phyloP scores from a whole-genome alignment of 2,113 vertebrate genomes.

The Scortum barcoo region DNA sequence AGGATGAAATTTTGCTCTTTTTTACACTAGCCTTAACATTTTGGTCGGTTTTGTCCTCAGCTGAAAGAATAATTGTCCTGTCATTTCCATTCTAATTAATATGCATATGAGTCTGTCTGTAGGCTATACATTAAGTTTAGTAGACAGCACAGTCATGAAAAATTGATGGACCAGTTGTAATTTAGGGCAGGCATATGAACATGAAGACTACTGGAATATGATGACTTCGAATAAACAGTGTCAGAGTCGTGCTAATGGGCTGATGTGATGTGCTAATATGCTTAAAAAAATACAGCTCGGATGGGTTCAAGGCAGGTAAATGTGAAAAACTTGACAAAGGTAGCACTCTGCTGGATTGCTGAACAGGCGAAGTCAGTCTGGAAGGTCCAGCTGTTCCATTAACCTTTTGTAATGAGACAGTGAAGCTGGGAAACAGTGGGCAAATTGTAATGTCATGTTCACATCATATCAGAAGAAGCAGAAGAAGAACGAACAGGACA shows the following conservation, averaged over 20 bases:
- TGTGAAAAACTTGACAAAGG: conserved; percentile 50
- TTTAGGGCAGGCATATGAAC: conserved; percentile 55
- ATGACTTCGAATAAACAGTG: conserved; percentile 65
- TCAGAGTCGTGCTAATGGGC: conserved; percentile 27
- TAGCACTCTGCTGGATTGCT: conserved; percentile 48
- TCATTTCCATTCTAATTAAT: conserved; percentile 73
- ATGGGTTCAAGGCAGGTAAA: conserved; percentile 49
- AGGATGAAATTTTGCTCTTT: conserved; percentile 8
- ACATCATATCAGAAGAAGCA: conserved; percentile 37
- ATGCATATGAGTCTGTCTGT: conserved; percentile 73
- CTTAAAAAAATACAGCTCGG: not conserved
- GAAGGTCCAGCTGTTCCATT: conserved; percentile 72
- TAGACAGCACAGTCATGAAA: conserved; percentile 75
- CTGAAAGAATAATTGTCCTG: conserved; percentile 73
- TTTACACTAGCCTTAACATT: conserved; percentile 7
- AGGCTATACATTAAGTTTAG: conserved; percentile 69
- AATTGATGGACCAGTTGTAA: conserved; percentile 73
- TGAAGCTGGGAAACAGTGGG: conserved; percentile 42
- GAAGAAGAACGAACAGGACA: conserved; percentile 8
- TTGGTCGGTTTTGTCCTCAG: conserved; percentile 56
- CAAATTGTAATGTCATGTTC: conserved; percentile 49
- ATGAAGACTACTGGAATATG: conserved; percentile 44
- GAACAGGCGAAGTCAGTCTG: conserved; percentile 39
- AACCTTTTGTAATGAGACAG: conserved; percentile 71
- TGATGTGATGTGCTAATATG: conserved; percentile 34